Percentiles rank a stretch among this genome's conserved stretches.
Evolutionary conservation across 2,888 invertebrate species (phyloP).

Genomic region (Icerya purchasi): DNA sequence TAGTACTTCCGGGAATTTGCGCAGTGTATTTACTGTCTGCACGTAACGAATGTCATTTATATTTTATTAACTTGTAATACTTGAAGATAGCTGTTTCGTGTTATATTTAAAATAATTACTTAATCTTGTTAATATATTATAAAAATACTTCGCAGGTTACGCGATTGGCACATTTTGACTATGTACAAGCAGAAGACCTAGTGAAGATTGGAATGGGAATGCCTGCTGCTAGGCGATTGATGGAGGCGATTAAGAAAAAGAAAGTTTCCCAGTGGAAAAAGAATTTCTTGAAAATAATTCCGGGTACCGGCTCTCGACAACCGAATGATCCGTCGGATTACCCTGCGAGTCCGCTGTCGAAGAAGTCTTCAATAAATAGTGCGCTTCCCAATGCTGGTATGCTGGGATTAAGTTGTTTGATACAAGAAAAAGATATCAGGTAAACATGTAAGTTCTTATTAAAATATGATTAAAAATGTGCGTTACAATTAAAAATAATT

Average conservation of each 20-base stretch:
- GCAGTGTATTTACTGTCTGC: too few species aligned
- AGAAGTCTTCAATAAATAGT: conserved; percentile 2
- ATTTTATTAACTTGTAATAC: too few species aligned
- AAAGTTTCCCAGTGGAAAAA: conserved; percentile 60
- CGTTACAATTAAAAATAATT: too few species aligned
- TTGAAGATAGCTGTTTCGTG: too few species aligned
- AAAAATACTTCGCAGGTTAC: conserved; percentile 51
- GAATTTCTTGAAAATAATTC: conserved; percentile 57
- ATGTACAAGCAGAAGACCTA: conserved; percentile 84
- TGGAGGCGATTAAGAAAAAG: conserved; percentile 80
- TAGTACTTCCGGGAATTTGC: too few species aligned
- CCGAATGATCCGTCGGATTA: neutral
- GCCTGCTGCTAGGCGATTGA: conserved; percentile 69
- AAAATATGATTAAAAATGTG: too few species aligned
- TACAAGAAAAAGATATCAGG: conserved; percentile 61
- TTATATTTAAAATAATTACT: neutral
- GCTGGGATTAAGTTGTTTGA: conserved; percentile 48
- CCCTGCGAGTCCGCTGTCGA: conserved; percentile 6
- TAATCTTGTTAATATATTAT: too few species aligned
- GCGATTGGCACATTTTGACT: conserved; percentile 83
- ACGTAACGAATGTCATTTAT: too few species aligned
- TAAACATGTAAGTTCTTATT: too few species aligned
- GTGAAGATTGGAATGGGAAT: conserved; percentile 86
- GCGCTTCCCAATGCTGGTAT: conserved; percentile 14
- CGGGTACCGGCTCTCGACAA: conserved; percentile 17